Evolutionary conservation across 2,797 vertebrate genomes (phyloP).

Genomic region (Naso thynnoides): DNA sequence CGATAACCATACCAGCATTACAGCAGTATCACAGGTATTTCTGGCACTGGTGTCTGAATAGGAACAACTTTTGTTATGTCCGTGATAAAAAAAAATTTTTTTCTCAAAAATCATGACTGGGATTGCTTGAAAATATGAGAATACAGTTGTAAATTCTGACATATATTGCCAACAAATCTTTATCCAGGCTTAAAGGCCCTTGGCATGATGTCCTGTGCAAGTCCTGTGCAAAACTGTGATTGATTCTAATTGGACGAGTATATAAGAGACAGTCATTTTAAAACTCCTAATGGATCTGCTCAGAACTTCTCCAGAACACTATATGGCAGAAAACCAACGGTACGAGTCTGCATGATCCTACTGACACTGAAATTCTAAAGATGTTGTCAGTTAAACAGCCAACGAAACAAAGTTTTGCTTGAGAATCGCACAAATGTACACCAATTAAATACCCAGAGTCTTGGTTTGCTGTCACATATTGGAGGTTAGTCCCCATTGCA

Average conservation of each 20-base stretch:
- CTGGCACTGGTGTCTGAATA: no score
- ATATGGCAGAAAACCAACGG: conserved; percentile 7
- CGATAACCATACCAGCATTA: no score
- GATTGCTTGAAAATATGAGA: conserved; percentile 3
- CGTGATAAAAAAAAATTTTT: no score
- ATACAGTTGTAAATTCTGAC: neutral
- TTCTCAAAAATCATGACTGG: conserved; percentile 2
- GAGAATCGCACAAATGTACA: conserved; percentile 31
- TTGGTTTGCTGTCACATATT: conserved; percentile 50
- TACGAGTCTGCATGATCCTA: conserved; percentile 15
- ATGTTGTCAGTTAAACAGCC: conserved; percentile 47
- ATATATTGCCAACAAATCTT: conserved; percentile 8
- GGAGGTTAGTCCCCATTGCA: conserved; percentile 18
- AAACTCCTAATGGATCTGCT: conserved; percentile 25
- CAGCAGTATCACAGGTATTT: no score
- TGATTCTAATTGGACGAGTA: conserved; percentile 60
- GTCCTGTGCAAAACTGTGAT: conserved; percentile 29
- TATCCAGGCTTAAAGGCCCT: neutral
- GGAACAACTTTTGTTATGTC: no score
- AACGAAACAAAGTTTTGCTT: conserved; percentile 50
- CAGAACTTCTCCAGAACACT: conserved; percentile 11
- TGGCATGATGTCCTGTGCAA: conserved; percentile 6
- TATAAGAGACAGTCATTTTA: conserved; percentile 29
- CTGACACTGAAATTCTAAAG: conserved; percentile 36
- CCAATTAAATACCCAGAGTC: conserved; percentile 54